Evolutionary conservation across 2,113 vertebrate species (phyloP).

Genomic region (Alaudala cheleensis): DNA sequence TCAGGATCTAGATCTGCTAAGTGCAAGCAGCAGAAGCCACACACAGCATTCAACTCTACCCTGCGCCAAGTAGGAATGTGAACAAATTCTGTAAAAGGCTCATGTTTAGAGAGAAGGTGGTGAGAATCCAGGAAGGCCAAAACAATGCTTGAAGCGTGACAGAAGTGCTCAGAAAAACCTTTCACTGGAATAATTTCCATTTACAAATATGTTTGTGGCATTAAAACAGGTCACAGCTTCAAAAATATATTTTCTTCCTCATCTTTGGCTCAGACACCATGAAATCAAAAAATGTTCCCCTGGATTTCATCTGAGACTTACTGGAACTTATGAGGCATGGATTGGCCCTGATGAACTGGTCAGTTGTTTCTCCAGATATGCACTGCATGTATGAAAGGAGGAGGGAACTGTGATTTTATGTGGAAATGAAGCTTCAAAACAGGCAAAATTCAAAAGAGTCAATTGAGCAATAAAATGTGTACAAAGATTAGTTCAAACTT

Average conservation of each 20-base stretch:
- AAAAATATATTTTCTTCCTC: not conserved
- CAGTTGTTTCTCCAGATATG: not conserved
- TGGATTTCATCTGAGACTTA: not conserved
- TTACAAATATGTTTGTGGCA: not conserved
- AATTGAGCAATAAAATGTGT: not conserved
- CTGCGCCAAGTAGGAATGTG: rapidly evolving
- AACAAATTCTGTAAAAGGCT: not conserved
- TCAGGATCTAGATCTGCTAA: not conserved
- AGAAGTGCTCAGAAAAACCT: not conserved
- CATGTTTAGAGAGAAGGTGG: not conserved
- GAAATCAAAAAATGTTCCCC: not conserved
- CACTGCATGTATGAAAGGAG: not conserved
- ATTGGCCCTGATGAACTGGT: not conserved
- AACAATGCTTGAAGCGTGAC: not conserved
- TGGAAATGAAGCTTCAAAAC: not conserved
- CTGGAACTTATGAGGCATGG: not conserved
- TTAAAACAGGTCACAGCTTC: not conserved
- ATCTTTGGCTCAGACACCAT: not conserved
- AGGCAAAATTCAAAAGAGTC: not conserved
- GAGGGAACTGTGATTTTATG: not conserved
- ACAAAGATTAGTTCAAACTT: not conserved
- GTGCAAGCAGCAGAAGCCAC: not conserved
- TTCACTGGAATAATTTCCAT: not conserved
- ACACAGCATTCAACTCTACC: not conserved
- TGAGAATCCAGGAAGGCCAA: not conserved